phyloP scores from a whole-genome alignment of 2,113 vertebrate species.

The Copsychus sechellarum region DNA sequence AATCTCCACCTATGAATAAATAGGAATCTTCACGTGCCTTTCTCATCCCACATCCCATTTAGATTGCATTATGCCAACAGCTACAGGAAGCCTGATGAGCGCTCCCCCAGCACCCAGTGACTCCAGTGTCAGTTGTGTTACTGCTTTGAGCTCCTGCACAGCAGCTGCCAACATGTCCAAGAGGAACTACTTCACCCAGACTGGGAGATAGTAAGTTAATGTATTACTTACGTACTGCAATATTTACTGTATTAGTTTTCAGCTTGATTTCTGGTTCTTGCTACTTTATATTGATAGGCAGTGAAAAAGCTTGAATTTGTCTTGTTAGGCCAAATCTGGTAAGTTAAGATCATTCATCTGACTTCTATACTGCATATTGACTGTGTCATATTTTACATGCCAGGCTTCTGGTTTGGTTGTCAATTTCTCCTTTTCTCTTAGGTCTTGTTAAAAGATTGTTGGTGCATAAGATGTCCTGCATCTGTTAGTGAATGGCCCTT shows the following conservation, averaged over 20 bases:
- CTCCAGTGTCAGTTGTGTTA: conserved; percentile 77
- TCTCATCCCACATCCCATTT: not conserved
- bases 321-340: not conserved
- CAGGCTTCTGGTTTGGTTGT: not conserved
- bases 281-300: not conserved
- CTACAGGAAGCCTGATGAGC: conserved; percentile 74
- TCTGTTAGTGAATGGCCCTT: not conserved
- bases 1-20: not conserved
- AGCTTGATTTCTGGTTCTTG: not conserved
- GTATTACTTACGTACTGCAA: not conserved
- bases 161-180: conserved; percentile 33
- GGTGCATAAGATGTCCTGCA: not conserved
- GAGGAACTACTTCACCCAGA: conserved; percentile 80
- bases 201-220: conserved; percentile 77
- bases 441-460: not conserved
- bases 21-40: not conserved
- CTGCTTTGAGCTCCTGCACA: conserved; percentile 74
- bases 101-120: conserved; percentile 58
- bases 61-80: conserved; percentile 56
- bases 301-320: not conserved
- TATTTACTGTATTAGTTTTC: not conserved
- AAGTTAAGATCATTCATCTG: not conserved
- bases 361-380: not conserved
- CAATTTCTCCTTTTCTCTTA: not conserved
- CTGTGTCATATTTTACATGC: not conserved